phyloP scores from a whole-genome alignment of 2,113 vertebrate species.

The Guaruba guarouba region DNA sequence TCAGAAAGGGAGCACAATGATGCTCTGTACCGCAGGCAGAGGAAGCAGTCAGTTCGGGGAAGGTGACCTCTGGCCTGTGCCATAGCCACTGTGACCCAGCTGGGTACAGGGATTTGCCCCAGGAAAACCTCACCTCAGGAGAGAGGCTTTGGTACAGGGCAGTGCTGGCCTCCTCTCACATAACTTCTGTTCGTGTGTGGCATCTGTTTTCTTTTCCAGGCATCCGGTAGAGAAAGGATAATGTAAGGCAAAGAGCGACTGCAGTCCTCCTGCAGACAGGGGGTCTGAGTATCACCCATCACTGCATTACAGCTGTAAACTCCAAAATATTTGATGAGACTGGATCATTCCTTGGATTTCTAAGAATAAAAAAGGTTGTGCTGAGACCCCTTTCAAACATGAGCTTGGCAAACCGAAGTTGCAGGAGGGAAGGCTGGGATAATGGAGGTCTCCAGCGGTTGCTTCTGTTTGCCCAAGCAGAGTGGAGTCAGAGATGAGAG shows the following conservation, averaged over 20 bases:
- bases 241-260: background rate
- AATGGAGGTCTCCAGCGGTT: background rate
- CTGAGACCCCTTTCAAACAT: background rate
- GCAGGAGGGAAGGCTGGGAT: background rate
- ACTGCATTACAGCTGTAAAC: background rate
- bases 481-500: background rate
- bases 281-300: background rate
- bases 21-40: rapidly evolving
- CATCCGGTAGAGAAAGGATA: background rate
- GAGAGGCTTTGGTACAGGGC: background rate
- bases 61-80: background rate
- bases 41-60: background rate
- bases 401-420: background rate
- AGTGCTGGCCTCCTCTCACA: background rate
- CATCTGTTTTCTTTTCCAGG: background rate
- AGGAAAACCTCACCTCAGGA: background rate
- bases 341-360: background rate
- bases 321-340: background rate
- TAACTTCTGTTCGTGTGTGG: background rate
- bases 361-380: background rate
- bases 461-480: background rate
- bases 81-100: background rate
- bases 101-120: background rate
- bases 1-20: background rate
- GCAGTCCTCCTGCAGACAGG: background rate